Conservation (phyloP, 1,140 invertebrate species). For the Metopolophium dirhodum region DNA sequence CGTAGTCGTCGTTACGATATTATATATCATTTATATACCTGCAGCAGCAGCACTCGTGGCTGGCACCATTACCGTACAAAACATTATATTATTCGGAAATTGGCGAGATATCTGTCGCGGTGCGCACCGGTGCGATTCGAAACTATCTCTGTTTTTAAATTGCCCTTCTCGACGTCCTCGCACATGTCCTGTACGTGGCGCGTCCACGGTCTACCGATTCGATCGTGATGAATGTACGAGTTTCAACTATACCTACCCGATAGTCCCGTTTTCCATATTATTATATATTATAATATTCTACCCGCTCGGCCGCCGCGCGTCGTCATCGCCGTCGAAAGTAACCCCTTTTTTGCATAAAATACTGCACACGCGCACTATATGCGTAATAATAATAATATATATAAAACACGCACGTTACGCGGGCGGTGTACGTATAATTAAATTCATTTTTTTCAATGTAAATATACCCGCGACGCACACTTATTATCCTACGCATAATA, state of each 20-base stretch:
- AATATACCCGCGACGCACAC: background rate
- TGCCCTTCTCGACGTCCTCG: background rate
- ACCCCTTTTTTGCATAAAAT: constrained; percentile 1
- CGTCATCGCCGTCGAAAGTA: background rate
- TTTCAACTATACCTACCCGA: background rate
- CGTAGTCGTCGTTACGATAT: background rate
- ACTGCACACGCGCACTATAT: background rate
- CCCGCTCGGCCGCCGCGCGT: background rate
- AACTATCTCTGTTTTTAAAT: constrained; percentile 9
- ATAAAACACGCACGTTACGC: background rate
- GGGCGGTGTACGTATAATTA: background rate
- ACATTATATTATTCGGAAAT: background rate
- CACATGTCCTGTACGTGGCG: background rate
- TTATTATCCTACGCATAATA: background rate
- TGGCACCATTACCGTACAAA: too few relatives aligned
- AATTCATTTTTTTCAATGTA: background rate
- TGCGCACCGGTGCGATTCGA: constrained; percentile 20
- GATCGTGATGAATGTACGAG: background rate
- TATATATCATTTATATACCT: background rate
- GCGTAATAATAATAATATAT: background rate
- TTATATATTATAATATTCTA: background rate
- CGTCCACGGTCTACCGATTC: constrained; percentile 42
- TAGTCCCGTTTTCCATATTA: background rate
- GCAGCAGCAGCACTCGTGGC: background rate
- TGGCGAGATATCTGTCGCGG: constrained; percentile 27